Conservation (phyloP, 2,113 vertebrate genomes). For the Collichthys lucidus region DNA sequence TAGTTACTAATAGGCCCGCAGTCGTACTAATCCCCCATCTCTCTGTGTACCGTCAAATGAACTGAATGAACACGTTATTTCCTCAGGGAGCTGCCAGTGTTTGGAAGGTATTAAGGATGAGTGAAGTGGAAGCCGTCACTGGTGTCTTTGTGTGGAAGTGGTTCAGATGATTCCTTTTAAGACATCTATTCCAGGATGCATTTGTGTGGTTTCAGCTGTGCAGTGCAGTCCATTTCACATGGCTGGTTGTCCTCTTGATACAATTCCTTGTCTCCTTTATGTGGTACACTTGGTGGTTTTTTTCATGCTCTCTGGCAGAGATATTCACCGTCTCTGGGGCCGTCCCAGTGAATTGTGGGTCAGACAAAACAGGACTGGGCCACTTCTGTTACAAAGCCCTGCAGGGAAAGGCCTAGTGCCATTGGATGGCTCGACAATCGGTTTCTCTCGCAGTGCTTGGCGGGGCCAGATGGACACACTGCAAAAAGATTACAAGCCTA, state of each 20-base stretch:
- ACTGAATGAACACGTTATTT: constrained; percentile 45
- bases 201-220: constrained; percentile 28
- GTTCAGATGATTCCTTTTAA: constrained; percentile 37
- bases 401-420: constrained; percentile 43
- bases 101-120: constrained; percentile 45
- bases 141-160: constrained; percentile 40
- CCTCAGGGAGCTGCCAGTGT: constrained; percentile 28
- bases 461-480: constrained; percentile 63
- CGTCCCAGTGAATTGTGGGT: constrained; percentile 69
- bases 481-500: constrained; percentile 26
- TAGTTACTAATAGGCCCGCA: constrained; percentile 14
- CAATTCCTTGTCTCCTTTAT: constrained; percentile 33
- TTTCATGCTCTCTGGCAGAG: constrained; percentile 40
- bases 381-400: constrained; percentile 60
- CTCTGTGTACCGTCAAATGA: constrained; percentile 9
- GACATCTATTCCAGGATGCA: constrained; percentile 42
- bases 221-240: constrained; percentile 9
- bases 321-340: constrained; percentile 37
- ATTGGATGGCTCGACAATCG: constrained; percentile 36
- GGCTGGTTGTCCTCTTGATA: constrained; percentile 37
- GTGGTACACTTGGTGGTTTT: constrained; percentile 31
- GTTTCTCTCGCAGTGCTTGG: constrained; percentile 26
- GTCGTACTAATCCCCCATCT: constrained; percentile 13
- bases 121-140: constrained; percentile 21
- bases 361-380: constrained; percentile 65